These are phyloP conservation scores for Hesperophylax magnus DNA, from an alignment of 1,140 invertebrate species.

Conservation along the genomic window DNA sequence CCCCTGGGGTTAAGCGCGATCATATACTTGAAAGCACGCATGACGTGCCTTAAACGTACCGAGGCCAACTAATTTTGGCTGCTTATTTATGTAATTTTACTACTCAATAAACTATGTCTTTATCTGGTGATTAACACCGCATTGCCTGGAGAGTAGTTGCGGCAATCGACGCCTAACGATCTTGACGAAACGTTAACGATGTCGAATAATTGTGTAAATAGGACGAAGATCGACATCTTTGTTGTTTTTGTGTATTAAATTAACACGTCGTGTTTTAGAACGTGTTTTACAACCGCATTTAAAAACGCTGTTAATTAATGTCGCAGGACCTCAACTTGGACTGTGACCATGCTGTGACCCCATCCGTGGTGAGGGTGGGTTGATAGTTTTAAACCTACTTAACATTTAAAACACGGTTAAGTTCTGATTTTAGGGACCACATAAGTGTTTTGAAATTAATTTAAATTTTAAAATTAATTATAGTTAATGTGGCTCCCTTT, in stretches of 20 bases:
- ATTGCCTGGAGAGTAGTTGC: background rate
- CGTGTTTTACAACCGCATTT: background rate
- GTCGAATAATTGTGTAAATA: slow-evolving; percentile 28
- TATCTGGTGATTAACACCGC: slow-evolving; percentile 30
- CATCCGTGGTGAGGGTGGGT: too few species aligned
- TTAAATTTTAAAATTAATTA: too few species aligned
- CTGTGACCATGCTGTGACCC: too few species aligned
- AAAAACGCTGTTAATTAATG: background rate
- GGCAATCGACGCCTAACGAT: slow-evolving; percentile 9
- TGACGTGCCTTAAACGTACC: background rate
- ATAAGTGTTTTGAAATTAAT: too few species aligned
- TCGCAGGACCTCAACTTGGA: too few species aligned
- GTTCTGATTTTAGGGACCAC: too few species aligned
- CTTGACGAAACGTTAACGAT: slow-evolving; percentile 29
- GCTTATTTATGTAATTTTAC: slow-evolving; percentile 32
- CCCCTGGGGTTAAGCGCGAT: too few species aligned
- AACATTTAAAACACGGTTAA: too few species aligned
- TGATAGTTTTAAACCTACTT: too few species aligned
- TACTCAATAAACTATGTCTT: slow-evolving; percentile 22
- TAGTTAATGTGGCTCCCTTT: too few species aligned
- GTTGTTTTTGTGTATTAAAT: slow-evolving; percentile 32
- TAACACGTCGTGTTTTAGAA: slow-evolving; percentile 9
- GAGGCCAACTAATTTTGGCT: slow-evolving; percentile 15
- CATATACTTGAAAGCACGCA: slow-evolving; percentile 20
- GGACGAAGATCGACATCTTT: slow-evolving; percentile 16